Percentiles rank a stretch among this genome's conserved stretches.
Evolutionary conservation across 2,888 invertebrate genomes (phyloP).

Genomic region (Dusona sp.): DNA sequence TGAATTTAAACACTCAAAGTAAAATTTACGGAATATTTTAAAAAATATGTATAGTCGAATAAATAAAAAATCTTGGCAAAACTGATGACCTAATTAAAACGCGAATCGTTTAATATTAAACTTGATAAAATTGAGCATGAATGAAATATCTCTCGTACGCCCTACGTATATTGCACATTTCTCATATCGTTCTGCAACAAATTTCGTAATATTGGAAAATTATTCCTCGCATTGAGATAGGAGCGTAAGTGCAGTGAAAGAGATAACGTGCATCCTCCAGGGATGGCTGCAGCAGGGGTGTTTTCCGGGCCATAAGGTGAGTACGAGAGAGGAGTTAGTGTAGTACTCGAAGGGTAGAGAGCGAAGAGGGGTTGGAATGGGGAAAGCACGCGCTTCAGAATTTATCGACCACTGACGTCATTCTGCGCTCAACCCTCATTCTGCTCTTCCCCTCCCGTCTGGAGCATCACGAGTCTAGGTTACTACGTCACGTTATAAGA

Average conservation of each 20-base stretch:
- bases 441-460: neutral
- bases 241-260: slow-evolving; percentile 6
- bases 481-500: slow-evolving; percentile 81
- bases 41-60: neutral
- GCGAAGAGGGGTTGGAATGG: neutral
- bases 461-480: slow-evolving; percentile 70
- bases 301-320: slow-evolving; percentile 54
- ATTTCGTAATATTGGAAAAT: slow-evolving; percentile 24
- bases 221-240: neutral
- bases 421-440: slow-evolving; percentile 65
- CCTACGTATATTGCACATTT: neutral
- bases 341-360: slow-evolving; percentile 78
- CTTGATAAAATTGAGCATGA: neutral
- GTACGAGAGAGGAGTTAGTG: slow-evolving; percentile 71
- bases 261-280: slow-evolving; percentile 47
- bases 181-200: neutral
- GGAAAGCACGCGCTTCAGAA: slow-evolving; percentile 67
- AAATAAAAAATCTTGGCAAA: neutral
- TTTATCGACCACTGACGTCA: slow-evolving; percentile 84
- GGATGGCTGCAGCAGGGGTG: slow-evolving; percentile 39
- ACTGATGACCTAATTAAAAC: neutral
- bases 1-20: neutral
- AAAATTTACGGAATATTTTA: neutral
- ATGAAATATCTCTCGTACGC: neutral
- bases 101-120: neutral